Conservation (phyloP, 2,113 vertebrate genomes). For the Sitta europaea region DNA sequence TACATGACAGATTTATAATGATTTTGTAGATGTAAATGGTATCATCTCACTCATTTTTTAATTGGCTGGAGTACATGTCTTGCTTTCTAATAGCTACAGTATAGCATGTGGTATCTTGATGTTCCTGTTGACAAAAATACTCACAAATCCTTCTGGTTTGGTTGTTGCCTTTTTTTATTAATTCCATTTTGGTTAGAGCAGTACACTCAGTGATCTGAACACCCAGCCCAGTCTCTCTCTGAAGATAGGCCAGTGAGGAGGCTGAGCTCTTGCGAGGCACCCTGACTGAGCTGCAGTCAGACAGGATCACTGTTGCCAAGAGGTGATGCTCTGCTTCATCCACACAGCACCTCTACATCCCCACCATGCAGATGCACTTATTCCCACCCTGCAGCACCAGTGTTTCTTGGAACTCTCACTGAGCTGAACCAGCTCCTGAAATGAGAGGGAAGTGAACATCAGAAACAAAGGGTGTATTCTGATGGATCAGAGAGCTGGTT, state of each 20-base stretch:
- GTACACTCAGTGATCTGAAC: fast-evolving
- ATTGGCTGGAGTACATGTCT: neutral
- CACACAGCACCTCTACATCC: neutral
- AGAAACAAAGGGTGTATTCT: neutral
- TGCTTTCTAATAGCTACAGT: neutral
- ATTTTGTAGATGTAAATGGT: neutral
- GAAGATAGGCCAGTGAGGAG: neutral
- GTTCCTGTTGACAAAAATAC: neutral
- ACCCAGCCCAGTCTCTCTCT: neutral
- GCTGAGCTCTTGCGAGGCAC: neutral
- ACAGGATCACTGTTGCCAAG: neutral
- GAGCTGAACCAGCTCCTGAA: neutral
- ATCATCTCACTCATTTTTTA: neutral
- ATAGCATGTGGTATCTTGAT: neutral
- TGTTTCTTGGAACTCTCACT: neutral
- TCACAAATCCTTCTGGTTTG: neutral
- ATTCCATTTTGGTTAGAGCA: neutral
- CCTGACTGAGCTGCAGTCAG: neutral
- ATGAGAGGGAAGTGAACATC: neutral
- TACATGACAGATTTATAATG: neutral
- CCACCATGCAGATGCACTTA: neutral
- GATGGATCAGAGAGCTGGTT: neutral
- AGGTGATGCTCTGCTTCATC: neutral
- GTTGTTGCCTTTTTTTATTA: neutral
- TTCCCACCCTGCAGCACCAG: neutral